Percentiles rank a stretch among this genome's conserved stretches.
Conservation (phyloP, 2,888 invertebrate species). For the Lathronympha strigana region DNA sequence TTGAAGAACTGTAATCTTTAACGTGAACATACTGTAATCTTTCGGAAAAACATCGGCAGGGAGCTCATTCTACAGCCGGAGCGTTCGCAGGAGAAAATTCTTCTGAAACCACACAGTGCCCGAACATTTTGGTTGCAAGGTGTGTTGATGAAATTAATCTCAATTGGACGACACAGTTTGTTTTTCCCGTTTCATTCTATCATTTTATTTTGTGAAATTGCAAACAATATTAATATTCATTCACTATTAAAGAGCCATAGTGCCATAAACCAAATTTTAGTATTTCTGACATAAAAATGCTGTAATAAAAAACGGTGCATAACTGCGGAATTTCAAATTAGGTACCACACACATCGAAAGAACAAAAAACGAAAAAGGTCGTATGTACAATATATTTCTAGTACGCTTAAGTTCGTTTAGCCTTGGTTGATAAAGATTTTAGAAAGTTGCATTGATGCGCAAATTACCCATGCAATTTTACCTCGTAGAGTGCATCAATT, state of each 20-base stretch:
- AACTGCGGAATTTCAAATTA: neutral
- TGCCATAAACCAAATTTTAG: neutral
- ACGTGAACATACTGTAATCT: too few relatives aligned
- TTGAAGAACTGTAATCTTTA: too few relatives aligned
- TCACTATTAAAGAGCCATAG: neutral
- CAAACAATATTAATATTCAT: neutral
- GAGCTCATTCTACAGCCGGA: too few relatives aligned
- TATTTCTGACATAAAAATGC: conserved; percentile 1
- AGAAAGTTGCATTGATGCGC: conserved; percentile 31
- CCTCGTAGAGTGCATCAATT: conserved; percentile 21
- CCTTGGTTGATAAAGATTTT: neutral
- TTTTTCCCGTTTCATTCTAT: too few relatives aligned
- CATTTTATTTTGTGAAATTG: too few relatives aligned
- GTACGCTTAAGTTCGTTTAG: neutral
- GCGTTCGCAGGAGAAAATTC: too few relatives aligned
- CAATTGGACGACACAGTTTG: too few relatives aligned
- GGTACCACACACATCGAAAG: conserved; percentile 13
- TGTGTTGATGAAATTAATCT: too few relatives aligned
- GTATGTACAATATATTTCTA: neutral
- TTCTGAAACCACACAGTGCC: too few relatives aligned
- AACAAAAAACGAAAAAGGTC: neutral
- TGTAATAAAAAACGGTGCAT: conserved; percentile 8
- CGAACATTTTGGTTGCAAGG: too few relatives aligned
- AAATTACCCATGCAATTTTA: conserved; percentile 27
- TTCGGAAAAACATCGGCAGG: too few relatives aligned